These are phyloP conservation scores for Xenopus borealis DNA, from an alignment of 2,113 vertebrate genomes.

Conservation along the genomic window DNA sequence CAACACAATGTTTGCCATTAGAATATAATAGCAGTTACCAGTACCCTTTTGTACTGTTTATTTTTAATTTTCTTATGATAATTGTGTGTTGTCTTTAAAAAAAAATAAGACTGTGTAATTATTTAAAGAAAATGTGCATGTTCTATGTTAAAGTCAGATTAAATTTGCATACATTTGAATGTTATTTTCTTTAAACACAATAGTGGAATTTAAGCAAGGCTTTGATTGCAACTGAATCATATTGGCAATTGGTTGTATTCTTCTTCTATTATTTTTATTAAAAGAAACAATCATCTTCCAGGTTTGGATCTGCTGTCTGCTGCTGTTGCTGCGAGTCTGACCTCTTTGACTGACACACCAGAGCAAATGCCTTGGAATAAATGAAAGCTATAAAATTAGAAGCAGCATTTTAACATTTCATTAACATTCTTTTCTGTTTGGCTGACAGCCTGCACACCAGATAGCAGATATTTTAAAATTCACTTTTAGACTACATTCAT, in stretches of 20 bases:
- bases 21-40: neutral
- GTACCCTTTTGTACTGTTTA: no score
- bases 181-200: neutral
- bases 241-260: neutral
- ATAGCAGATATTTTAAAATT: neutral
- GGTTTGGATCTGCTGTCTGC: conserved; percentile 35
- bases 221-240: conserved; percentile 12
- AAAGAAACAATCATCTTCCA: conserved; percentile 16
- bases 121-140: no score
- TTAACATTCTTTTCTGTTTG: conserved; percentile 86
- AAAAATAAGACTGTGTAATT: neutral
- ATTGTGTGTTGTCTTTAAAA: neutral
- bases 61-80: neutral
- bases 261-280: conserved; percentile 31
- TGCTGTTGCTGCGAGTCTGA: conserved; percentile 53
- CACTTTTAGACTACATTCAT: neutral
- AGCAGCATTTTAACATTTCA: conserved; percentile 92
- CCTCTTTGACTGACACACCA: conserved; percentile 57
- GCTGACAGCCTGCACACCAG: conserved; percentile 72
- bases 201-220: conserved; percentile 2
- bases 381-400: conserved; percentile 80
- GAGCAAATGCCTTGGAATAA: conserved; percentile 60
- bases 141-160: neutral
- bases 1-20: neutral
- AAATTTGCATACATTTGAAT: neutral